phyloP scores from a whole-genome alignment of 2,797 vertebrate genomes.

The Myiotriccus ornatus region DNA sequence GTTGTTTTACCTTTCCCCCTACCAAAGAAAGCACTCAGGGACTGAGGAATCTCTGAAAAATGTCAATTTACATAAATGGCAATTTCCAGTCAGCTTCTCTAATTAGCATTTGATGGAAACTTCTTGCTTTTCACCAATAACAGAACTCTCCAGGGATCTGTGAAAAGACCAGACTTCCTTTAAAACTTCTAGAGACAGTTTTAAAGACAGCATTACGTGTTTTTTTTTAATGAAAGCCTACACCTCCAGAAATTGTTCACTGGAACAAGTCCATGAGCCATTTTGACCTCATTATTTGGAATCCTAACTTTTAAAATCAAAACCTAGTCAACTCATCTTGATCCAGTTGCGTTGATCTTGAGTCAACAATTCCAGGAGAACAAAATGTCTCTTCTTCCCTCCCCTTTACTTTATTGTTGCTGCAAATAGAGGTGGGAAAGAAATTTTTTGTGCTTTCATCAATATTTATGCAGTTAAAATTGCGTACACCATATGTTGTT shows the following conservation, averaged over 20 bases:
- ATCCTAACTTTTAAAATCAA: slow-evolving; percentile 26
- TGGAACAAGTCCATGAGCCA: slow-evolving; percentile 19
- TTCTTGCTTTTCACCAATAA: not conserved
- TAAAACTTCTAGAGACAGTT: not conserved
- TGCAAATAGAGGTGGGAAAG: not conserved
- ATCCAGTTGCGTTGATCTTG: not conserved
- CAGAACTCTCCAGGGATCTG: not conserved
- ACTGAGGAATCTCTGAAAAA: not conserved
- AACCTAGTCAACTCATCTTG: not conserved
- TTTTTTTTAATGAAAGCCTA: slow-evolving; percentile 2
- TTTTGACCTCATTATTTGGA: slow-evolving; percentile 38
- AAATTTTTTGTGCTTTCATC: not conserved
- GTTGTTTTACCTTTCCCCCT: not conserved
- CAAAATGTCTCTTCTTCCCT: not conserved
- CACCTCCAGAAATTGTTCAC: not conserved
- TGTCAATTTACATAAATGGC: not conserved
- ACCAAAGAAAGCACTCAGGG: not conserved
- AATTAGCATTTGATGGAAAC: slow-evolving; percentile 7
- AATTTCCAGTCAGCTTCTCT: not conserved
- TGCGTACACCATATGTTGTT: accelerated
- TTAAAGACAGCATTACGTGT: not conserved
- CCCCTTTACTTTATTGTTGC: not conserved
- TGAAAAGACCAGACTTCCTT: not conserved
- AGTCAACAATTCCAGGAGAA: not conserved
- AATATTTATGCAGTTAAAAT: not conserved